Base-by-base conservation (phyloP, 2,797 vertebrate species). In the Gallinago solitaria region DNA sequence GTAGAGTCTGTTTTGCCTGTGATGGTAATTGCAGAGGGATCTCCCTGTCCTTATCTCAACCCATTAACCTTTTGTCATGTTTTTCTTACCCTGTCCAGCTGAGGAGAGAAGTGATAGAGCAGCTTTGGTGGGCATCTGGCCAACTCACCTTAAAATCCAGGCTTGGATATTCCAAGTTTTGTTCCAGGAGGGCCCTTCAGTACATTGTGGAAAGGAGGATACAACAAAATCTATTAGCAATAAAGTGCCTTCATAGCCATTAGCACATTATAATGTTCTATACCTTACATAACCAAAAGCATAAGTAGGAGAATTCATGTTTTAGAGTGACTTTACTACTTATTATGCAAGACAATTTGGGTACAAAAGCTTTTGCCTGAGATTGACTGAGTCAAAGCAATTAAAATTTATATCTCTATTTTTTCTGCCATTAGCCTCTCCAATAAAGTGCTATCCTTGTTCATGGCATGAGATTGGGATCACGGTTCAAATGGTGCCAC, bases 1-100 rank as follows among this genome's bases (percentile, higher is more conserved):
- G 20, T 56, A 1, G 1, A 45, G n/a, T 56, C 27, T 32, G n/a
- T 25, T 78, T 67, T 47, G 20, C n/a, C 27, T 2, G 3, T 45
- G 39, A 37, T 1, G 6, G n/a, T 35, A 53, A 67, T 20, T 47
- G 61, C 4, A 45, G 39, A 67, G 41, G 12, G 39, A 67, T 54
- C 6, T 47, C 14, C 28, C 14, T 47, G 39, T 27, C 28, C 5
- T 56, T 47, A 47, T 30, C 23, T 64, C 0, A 1, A 56, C 18
- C n/a, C 18, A 47, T 0, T 3, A 39, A 20, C 7, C 6, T n/a
- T 56, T 56, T 48, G 3, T 39, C 5, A 1, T 64, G 19, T 48
- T 48, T 61, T 74, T 74, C 41, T 63, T 7, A 8, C 33, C 11
- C 6, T 11, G 9, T n/a, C n/a, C 15, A 13, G 23, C 5, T 64